These are phyloP conservation scores for Yponomeuta evonymella DNA, from an alignment of 2,888 invertebrate genomes.

Conservation along the genomic window DNA sequence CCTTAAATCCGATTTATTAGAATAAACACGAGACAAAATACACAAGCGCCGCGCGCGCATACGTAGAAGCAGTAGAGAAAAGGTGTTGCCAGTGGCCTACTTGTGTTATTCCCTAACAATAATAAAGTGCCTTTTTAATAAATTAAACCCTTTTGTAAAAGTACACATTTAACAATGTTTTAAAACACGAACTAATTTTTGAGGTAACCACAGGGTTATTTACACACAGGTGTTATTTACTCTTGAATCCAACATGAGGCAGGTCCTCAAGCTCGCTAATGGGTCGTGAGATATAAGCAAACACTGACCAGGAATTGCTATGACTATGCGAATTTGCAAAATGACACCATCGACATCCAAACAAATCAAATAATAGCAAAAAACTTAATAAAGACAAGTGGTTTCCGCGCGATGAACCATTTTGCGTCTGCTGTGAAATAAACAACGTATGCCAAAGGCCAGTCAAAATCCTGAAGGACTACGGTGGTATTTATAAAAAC, in stretches of 20 bases:
- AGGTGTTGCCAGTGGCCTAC: too few relatives aligned
- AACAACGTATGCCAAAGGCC: too few relatives aligned
- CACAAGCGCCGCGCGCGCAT: too few relatives aligned
- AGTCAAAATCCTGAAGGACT: too few relatives aligned
- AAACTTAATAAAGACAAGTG: not conserved
- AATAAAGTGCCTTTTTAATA: too few relatives aligned
- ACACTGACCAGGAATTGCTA: constrained; percentile 2
- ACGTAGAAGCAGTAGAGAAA: too few relatives aligned
- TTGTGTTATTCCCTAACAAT: too few relatives aligned
- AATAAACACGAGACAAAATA: too few relatives aligned
- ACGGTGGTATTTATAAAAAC: too few relatives aligned
- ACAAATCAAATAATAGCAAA: not conserved
- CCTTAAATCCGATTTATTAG: too few relatives aligned
- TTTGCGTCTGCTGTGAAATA: too few relatives aligned
- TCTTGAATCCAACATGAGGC: not conserved
- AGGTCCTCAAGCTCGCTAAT: not conserved
- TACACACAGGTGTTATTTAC: not conserved
- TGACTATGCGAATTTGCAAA: not conserved
- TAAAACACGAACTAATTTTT: not conserved
- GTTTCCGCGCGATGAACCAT: not conserved
- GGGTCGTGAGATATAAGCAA: not conserved
- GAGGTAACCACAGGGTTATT: not conserved
- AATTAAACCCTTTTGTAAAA: too few relatives aligned
- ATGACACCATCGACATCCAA: not conserved
- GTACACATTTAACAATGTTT: not conserved